A percentile compares a stretch with the other conserved stretches of the same genome.
Conservation (phyloP, 2,113 vertebrate genomes). For the Coreoperca whiteheadi region DNA sequence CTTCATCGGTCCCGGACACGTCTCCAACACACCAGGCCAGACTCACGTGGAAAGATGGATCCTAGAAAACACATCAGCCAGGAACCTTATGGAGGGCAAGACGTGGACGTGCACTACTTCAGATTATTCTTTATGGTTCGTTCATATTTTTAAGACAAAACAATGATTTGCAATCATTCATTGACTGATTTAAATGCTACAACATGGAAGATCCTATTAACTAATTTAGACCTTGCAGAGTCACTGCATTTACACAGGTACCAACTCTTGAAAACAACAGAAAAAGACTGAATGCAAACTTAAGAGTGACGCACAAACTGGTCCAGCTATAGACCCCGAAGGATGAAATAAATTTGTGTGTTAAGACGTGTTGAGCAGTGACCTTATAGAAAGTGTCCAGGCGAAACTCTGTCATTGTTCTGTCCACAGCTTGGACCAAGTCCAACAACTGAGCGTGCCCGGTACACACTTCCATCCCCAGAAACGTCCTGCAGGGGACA, state of each 20-base stretch:
- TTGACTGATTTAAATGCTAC: not conserved
- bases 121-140: not conserved
- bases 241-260: not conserved
- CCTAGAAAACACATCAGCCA: conserved; percentile 71
- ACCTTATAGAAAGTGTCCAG: conserved; percentile 94
- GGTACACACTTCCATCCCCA: conserved; percentile 89
- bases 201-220: not conserved
- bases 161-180: not conserved
- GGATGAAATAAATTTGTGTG: not conserved
- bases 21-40: conserved; percentile 96
- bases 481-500: conserved; percentile 88
- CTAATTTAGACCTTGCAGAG: not conserved
- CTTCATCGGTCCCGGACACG: conserved; percentile 75
- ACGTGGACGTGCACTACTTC: not conserved
- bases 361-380: not conserved
- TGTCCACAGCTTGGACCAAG: conserved; percentile 87
- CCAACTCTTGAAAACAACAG: not conserved
- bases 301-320: not conserved
- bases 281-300: not conserved
- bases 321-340: not conserved
- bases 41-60: conserved; percentile 95
- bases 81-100: not conserved
- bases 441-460: conserved; percentile 89
- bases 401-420: conserved; percentile 90
- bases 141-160: not conserved